Evolutionary conservation across 2,888 invertebrate species (phyloP).

Genomic region (Caenorhabditis sulstoni): DNA sequence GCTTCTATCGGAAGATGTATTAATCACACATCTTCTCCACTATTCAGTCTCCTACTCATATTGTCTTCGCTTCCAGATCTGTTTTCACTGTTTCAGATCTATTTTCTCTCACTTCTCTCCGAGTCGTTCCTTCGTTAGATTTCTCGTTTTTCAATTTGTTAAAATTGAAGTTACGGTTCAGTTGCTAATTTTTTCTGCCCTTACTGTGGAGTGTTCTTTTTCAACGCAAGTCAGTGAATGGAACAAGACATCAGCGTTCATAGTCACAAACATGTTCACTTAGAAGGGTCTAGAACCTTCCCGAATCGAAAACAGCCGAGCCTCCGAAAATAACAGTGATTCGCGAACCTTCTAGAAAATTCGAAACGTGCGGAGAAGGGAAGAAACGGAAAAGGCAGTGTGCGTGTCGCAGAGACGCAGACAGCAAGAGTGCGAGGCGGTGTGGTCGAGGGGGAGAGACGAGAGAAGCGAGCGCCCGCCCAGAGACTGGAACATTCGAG

Average conservation of each 20-base stretch:
- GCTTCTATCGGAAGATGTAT: too few relatives aligned
- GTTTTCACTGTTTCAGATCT: too few relatives aligned
- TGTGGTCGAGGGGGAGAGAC: background rate
- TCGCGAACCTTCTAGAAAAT: constrained; percentile 13
- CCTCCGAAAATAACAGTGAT: background rate
- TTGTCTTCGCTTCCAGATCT: too few relatives aligned
- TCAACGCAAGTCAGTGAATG: too few relatives aligned
- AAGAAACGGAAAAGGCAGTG: background rate
- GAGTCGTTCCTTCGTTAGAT: too few relatives aligned
- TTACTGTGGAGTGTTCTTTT: too few relatives aligned
- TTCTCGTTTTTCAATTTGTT: constrained; percentile 12
- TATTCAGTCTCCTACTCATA: too few relatives aligned
- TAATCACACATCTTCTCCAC: too few relatives aligned
- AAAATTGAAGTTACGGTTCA: too few relatives aligned
- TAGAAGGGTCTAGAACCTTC: constrained; percentile 24
- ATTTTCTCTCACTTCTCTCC: too few relatives aligned
- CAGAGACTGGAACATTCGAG: background rate
- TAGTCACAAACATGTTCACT: background rate
- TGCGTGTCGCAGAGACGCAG: constrained; percentile 2
- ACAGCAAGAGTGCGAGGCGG: background rate
- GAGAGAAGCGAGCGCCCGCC: background rate
- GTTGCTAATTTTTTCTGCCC: too few relatives aligned
- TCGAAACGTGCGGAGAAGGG: constrained; percentile 3
- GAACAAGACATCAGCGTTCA: background rate
- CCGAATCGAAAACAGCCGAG: constrained; percentile 18